These are phyloP conservation scores for Leuciscus idus DNA, from an alignment of 2,113 vertebrate genomes.

Conservation along the genomic window DNA sequence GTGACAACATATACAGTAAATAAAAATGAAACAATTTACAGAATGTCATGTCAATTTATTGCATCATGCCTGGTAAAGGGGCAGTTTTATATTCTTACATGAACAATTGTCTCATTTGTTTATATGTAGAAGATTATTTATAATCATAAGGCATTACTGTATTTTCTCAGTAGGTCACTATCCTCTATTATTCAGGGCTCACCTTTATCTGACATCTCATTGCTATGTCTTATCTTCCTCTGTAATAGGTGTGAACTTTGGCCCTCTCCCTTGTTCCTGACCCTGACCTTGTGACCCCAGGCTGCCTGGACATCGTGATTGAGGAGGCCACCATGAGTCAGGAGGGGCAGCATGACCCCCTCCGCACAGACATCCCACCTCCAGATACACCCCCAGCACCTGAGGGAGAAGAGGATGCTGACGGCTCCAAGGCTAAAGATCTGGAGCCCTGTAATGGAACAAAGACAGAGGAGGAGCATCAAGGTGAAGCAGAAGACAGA, in stretches of 20 bases:
- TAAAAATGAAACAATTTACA: background rate
- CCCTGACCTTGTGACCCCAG: constrained; percentile 38
- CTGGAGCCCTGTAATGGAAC: constrained; percentile 24
- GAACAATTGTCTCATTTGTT: too few relatives aligned
- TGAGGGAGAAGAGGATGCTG: constrained; percentile 52
- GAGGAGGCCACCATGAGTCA: constrained; percentile 77
- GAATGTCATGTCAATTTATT: background rate
- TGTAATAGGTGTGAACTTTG: constrained; percentile 36
- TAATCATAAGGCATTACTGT: background rate
- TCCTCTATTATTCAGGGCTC: background rate
- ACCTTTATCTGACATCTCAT: background rate
- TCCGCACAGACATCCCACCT: constrained; percentile 65
- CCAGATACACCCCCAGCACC: constrained; percentile 59
- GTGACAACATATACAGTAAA: background rate
- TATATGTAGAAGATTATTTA: too few relatives aligned
- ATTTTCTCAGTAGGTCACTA: background rate
- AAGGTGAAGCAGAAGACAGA: background rate
- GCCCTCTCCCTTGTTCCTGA: background rate
- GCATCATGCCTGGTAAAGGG: background rate
- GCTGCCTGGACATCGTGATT: constrained; percentile 31
- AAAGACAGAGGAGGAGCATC: constrained; percentile 26
- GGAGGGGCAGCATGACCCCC: constrained; percentile 77
- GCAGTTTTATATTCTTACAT: background rate
- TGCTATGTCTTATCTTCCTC: constrained; percentile 1
- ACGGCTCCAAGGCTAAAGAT: constrained; percentile 5